phyloP scores from a whole-genome alignment of 1,140 invertebrate species.

The Holotrichia oblita region DNA sequence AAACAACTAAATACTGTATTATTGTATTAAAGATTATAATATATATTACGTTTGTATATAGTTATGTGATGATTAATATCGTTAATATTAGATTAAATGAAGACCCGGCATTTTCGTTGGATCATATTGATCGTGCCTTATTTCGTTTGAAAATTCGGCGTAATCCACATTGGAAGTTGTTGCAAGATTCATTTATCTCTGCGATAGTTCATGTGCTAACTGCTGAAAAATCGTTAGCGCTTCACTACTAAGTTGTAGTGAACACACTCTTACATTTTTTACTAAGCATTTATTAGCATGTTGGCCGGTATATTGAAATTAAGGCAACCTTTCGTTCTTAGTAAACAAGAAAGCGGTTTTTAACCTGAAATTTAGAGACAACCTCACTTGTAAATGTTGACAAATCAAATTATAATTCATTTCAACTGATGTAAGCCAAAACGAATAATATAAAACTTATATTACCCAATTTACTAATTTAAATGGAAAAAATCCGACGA shows the following conservation, averaged over 20 bases:
- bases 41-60: not conserved
- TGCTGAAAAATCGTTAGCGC: not conserved
- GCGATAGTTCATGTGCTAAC: constrained; percentile 4
- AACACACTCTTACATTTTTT: too few relatives aligned
- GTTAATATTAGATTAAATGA: constrained; percentile 13
- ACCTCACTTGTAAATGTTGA: too few relatives aligned
- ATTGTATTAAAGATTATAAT: not conserved
- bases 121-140: constrained; percentile 61
- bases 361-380: too few relatives aligned
- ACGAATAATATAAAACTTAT: not conserved
- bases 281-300: too few relatives aligned
- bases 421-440: too few relatives aligned
- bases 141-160: constrained; percentile 50
- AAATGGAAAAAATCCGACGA: not conserved
- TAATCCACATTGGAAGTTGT: constrained; percentile 57
- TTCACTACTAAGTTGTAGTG: not conserved
- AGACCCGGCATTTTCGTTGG: constrained; percentile 53
- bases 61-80: not conserved
- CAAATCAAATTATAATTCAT: too few relatives aligned
- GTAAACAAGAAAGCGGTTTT: too few relatives aligned
- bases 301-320: too few relatives aligned
- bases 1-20: not conserved
- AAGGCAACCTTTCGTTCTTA: too few relatives aligned
- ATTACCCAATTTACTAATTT: not conserved
- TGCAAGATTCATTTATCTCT: constrained; percentile 26